Conservation (phyloP, 2,888 invertebrate species). For the Mythimna albipuncta region DNA sequence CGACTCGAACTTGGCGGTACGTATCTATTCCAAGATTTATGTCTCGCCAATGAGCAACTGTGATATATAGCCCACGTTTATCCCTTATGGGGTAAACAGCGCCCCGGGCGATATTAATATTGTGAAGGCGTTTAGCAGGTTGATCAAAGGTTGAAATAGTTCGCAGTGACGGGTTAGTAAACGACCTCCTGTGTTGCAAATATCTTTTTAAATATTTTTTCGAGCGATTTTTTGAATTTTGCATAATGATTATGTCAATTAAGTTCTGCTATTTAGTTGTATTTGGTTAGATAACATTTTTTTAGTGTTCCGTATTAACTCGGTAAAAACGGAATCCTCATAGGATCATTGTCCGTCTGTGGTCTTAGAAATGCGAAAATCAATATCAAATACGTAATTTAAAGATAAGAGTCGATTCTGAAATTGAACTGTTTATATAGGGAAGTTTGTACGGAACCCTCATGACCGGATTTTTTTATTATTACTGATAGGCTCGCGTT, state of each 20-base stretch:
- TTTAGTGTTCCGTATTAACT: no score
- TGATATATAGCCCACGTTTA: conserved; percentile 61
- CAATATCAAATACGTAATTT: no score
- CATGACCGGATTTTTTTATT: no score
- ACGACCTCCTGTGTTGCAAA: conserved; percentile 46
- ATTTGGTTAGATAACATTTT: no score
- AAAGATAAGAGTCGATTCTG: no score
- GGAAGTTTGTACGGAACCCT: no score
- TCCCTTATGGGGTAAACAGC: conserved; percentile 60
- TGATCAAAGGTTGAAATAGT: conserved; percentile 55
- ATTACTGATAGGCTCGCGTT: no score
- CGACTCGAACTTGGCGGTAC: conserved; percentile 23
- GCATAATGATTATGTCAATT: background rate
- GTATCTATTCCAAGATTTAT: conserved; percentile 45
- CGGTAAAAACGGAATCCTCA: no score
- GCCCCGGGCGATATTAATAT: conserved; percentile 51
- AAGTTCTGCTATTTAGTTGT: background rate
- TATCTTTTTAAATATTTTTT: conserved; percentile 11
- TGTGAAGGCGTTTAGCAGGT: conserved; percentile 50
- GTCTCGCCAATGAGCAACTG: conserved; percentile 47
- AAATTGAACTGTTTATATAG: no score
- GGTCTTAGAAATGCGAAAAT: no score
- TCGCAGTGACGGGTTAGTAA: conserved; percentile 32
- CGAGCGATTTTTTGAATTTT: background rate
- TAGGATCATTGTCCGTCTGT: no score